Evolutionary conservation across 2,113 vertebrate genomes (phyloP).

Genomic region (Notarius lentiginosus): DNA sequence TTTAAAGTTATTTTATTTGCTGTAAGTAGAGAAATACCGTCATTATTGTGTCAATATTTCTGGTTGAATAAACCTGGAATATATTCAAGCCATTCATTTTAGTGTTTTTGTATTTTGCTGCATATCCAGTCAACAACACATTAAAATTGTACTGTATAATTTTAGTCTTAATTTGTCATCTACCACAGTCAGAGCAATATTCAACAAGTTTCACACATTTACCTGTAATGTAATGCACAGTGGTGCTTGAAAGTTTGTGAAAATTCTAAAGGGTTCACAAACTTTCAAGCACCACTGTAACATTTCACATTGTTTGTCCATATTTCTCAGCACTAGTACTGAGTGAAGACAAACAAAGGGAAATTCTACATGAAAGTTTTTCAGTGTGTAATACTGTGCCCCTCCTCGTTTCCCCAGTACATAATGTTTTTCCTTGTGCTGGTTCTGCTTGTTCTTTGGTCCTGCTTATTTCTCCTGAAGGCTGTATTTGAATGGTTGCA

Average conservation of each 20-base stretch:
- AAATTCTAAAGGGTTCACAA: too few relatives aligned
- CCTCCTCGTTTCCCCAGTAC: not conserved
- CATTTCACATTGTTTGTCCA: not conserved
- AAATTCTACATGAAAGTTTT: not conserved
- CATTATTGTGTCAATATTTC: not conserved
- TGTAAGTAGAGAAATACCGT: not conserved
- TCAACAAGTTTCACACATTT: not conserved
- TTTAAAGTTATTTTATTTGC: not conserved
- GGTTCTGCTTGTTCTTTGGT: conserved; percentile 17
- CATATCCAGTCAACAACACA: not conserved
- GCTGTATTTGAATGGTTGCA: conserved; percentile 61
- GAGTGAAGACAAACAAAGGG: not conserved
- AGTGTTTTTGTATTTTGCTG: not conserved
- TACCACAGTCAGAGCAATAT: not conserved
- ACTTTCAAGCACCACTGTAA: too few relatives aligned
- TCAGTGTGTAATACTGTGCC: not conserved
- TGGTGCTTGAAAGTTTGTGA: too few relatives aligned
- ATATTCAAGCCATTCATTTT: not conserved
- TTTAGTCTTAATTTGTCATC: not conserved
- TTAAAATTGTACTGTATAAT: not conserved
- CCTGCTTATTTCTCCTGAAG: conserved; percentile 7
- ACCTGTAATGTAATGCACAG: too few relatives aligned
- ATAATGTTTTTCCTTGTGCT: not conserved
- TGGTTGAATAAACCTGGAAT: not conserved
- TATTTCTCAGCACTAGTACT: not conserved